Evolutionary conservation across 1,140 invertebrate species (phyloP).

Genomic region (Phymorhynchus buccinoides): DNA sequence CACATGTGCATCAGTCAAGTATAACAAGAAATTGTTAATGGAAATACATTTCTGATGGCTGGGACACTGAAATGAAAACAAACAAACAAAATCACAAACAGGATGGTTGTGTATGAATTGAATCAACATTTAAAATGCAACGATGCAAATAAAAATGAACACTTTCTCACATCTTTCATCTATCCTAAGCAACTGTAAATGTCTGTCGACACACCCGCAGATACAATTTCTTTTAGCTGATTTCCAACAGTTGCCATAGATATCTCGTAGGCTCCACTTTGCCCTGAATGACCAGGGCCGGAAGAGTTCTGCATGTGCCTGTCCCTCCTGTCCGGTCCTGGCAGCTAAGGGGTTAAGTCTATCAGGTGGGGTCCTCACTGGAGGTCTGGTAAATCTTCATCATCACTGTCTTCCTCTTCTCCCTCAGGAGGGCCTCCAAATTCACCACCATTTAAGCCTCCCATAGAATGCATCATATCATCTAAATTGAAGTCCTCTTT

Average conservation of each 20-base stretch:
- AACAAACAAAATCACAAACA: background rate
- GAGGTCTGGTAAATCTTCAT: slow-evolving; percentile 43
- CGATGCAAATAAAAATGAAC: no score
- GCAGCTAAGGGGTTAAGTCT: background rate
- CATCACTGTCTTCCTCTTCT: slow-evolving; percentile 49
- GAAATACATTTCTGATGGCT: background rate
- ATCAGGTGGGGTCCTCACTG: background rate
- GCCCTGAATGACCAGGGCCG: no score
- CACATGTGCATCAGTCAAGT: background rate
- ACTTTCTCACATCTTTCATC: no score
- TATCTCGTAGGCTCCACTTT: no score
- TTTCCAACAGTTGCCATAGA: no score
- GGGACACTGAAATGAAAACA: background rate
- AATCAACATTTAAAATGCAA: background rate
- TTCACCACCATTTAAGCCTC: slow-evolving; percentile 52
- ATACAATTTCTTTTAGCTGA: no score
- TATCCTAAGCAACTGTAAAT: no score
- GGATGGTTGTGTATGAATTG: background rate
- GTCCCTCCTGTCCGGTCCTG: background rate
- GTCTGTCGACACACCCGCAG: no score
- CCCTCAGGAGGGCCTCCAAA: slow-evolving; percentile 36
- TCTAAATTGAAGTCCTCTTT: slow-evolving; percentile 71
- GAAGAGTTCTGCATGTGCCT: background rate
- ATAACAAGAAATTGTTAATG: background rate
- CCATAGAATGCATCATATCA: slow-evolving; percentile 69